Percentiles rank a stretch among this genome's conserved stretches.
These are phyloP conservation scores for Delphinapterus leucas DNA, from an alignment of 2,113 vertebrate species.

Conservation along the genomic window DNA sequence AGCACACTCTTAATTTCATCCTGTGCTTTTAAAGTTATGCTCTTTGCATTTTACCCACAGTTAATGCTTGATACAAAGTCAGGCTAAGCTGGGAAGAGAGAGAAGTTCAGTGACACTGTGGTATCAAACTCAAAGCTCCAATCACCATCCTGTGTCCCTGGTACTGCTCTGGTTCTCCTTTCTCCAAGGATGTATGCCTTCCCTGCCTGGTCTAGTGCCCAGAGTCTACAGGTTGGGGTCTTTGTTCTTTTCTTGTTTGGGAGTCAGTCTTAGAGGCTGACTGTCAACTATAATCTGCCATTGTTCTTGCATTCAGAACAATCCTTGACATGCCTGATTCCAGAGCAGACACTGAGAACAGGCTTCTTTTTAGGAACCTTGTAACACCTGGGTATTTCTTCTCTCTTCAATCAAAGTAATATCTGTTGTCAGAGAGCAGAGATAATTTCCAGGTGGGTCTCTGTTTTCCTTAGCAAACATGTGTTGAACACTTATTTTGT, in stretches of 20 bases:
- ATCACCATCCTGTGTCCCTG: not conserved
- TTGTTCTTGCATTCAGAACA: not conserved
- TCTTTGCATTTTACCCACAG: not conserved
- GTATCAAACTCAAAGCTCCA: not conserved
- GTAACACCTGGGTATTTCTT: not conserved
- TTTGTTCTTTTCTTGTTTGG: not conserved
- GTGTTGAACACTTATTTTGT: not conserved
- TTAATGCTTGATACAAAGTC: not conserved
- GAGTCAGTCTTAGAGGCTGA: not conserved
- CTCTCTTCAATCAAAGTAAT: not conserved
- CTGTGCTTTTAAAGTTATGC: not conserved
- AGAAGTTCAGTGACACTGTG: not conserved
- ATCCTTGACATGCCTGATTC: not conserved
- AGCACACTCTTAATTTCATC: not conserved
- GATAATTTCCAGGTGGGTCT: not conserved
- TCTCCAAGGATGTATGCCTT: not conserved
- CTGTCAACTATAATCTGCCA: not conserved
- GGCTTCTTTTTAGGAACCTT: not conserved
- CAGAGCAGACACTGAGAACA: not conserved
- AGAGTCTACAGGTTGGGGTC: not conserved
- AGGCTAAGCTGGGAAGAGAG: not conserved
- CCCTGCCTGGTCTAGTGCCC: no score
- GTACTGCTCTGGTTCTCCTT: not conserved
- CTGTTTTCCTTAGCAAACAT: not conserved
- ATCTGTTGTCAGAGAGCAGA: not conserved